A percentile compares a stretch with the other conserved stretches of the same genome.
phyloP scores from a whole-genome alignment of 2,797 vertebrate species.

The Neoniphon sammara region DNA sequence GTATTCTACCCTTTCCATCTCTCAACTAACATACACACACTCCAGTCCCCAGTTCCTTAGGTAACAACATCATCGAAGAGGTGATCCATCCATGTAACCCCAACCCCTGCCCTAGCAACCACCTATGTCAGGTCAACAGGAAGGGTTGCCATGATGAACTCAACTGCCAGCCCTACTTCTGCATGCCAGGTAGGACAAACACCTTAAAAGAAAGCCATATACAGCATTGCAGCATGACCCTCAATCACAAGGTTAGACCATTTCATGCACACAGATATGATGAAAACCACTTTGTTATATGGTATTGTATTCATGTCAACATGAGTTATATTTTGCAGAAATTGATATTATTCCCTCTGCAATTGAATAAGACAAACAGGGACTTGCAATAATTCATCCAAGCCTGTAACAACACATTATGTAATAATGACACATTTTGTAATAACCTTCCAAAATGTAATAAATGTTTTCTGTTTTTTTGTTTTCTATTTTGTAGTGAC shows the following conservation, averaged over 20 bases:
- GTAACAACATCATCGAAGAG: constrained; percentile 86
- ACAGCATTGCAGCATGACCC: background rate
- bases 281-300: too few species aligned
- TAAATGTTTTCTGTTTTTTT: too few species aligned
- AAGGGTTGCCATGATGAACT: constrained; percentile 90
- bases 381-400: too few species aligned
- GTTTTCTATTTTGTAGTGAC: too few species aligned
- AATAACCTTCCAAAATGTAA: too few species aligned
- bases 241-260: background rate
- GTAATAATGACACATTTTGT: too few species aligned
- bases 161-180: constrained; percentile 90
- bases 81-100: constrained; percentile 98
- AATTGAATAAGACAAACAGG: too few species aligned
- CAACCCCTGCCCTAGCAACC: constrained; percentile 93
- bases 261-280: too few species aligned
- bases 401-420: too few species aligned
- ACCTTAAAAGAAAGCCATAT: background rate
- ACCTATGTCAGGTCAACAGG: constrained; percentile 95
- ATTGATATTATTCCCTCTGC: too few species aligned
- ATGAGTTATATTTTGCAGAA: too few species aligned
- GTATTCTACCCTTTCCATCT: background rate
- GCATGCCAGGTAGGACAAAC: constrained; percentile 87
- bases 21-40: background rate
- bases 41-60: constrained; percentile 90
- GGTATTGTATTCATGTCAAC: too few species aligned